These are phyloP conservation scores for Clytia hemisphaerica DNA, from an alignment of 30 jellyfish, hydroid and myxozoan genomes.

Conservation along the genomic window DNA sequence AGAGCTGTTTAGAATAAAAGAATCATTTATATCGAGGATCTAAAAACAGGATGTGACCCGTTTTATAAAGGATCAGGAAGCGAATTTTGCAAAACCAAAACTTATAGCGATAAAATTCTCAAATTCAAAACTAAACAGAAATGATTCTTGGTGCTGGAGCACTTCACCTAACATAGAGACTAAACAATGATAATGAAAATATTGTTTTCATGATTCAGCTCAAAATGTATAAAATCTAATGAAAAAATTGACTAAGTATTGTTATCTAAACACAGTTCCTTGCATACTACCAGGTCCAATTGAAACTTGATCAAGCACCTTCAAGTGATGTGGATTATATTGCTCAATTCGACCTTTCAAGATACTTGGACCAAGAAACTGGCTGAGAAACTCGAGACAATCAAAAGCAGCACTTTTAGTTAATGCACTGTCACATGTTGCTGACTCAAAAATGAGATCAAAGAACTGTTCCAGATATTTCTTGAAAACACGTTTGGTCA, in stretches of 20 bases:
- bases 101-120: no score
- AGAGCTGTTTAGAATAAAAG: no score
- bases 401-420: conserved; percentile 84
- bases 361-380: conserved; percentile 65
- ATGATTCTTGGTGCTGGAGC: no score
- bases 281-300: not conserved
- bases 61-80: no score
- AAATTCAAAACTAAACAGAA: no score
- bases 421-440: conserved; percentile 68
- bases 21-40: no score
- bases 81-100: no score
- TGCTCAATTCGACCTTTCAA: conserved; percentile 82
- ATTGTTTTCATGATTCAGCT: not conserved
- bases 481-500: conserved; percentile 73
- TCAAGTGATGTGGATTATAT: conserved; percentile 46
- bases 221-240: no score
- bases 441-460: conserved; percentile 66
- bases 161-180: no score
- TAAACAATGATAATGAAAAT: no score
- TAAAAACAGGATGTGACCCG: no score
- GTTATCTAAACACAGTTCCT: not conserved
- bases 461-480: conserved; percentile 56
- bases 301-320: not conserved
- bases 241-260: no score
- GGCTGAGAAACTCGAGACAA: conserved; percentile 47